These are phyloP conservation scores for Caenorhabditis japonica DNA, from an alignment of 2,888 invertebrate species.

Conservation along the genomic window DNA sequence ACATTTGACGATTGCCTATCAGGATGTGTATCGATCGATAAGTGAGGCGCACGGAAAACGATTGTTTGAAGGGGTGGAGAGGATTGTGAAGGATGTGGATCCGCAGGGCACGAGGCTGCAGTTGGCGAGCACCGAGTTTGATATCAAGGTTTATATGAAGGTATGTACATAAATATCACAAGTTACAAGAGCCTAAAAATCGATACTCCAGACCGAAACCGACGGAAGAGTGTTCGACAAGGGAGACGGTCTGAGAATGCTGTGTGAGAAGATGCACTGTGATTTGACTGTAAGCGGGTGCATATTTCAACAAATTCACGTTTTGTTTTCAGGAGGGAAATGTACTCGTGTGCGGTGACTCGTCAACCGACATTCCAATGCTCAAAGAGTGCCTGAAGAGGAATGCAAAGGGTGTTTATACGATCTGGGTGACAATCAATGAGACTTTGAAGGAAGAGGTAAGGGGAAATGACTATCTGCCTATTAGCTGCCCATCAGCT, in stretches of 20 bases:
- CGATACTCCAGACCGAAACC: constrained; percentile 58
- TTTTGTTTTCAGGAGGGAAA: constrained; percentile 66
- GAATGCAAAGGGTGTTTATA: constrained; percentile 72
- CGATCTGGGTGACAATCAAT: constrained; percentile 75
- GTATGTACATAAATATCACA: constrained; percentile 31
- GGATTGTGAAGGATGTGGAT: constrained; percentile 72
- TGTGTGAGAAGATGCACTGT: constrained; percentile 70
- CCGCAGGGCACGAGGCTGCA: constrained; percentile 63
- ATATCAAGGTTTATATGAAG: constrained; percentile 74
- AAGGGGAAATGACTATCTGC: too few relatives aligned
- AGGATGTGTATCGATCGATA: constrained; percentile 62
- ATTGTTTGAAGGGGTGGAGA: constrained; percentile 60
- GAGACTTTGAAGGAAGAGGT: constrained; percentile 64
- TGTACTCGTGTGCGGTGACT: constrained; percentile 77
- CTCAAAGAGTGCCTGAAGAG: constrained; percentile 71
- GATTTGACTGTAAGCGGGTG: constrained; percentile 57
- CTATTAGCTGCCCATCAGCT: too few relatives aligned
- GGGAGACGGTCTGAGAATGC: constrained; percentile 74
- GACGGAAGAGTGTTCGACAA: constrained; percentile 75
- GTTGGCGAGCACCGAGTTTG: constrained; percentile 72
- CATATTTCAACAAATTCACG: neutral
- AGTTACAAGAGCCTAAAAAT: constrained; percentile 2
- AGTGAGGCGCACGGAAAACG: constrained; percentile 35
- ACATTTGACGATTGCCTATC: constrained; percentile 74
- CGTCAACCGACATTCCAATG: constrained; percentile 76